phyloP scores from a whole-genome alignment of 2,113 vertebrate species.

The Pteropus alecto region DNA sequence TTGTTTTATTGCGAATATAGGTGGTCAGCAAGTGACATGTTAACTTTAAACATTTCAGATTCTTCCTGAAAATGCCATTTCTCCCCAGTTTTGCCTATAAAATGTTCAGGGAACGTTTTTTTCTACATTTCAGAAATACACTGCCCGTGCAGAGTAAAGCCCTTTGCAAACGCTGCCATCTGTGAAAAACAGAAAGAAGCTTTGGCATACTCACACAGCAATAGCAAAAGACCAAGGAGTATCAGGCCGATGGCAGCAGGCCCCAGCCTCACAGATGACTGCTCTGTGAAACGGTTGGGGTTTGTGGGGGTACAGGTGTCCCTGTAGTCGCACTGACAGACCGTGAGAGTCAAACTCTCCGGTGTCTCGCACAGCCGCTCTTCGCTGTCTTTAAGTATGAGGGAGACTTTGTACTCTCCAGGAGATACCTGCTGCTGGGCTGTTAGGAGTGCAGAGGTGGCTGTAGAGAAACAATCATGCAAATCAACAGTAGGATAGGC shows the following conservation, averaged over 20 bases:
- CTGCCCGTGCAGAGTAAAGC: rapidly evolving
- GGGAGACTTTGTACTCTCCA: conserved; percentile 12
- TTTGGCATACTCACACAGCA: conserved; percentile 78
- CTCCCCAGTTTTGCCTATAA: background rate
- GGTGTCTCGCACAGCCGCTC: conserved; percentile 17
- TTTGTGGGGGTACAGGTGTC: background rate
- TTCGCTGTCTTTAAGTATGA: background rate
- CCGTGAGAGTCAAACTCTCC: conserved; percentile 44
- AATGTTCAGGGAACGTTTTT: background rate
- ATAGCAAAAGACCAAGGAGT: conserved; percentile 81
- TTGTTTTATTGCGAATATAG: background rate
- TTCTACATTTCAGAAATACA: background rate
- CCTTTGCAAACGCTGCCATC: background rate
- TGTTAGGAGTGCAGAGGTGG: conserved; percentile 1
- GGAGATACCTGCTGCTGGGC: background rate
- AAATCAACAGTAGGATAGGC: background rate
- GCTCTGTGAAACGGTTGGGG: no score
- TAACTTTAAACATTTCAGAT: background rate
- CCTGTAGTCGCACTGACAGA: conserved; percentile 69
- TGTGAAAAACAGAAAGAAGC: rapidly evolving
- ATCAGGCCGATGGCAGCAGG: conserved; percentile 81
- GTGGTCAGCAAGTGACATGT: background rate
- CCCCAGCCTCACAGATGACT: conserved; percentile 53
- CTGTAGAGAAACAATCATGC: background rate
- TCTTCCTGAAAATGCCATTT: background rate